A percentile compares a stretch with the other conserved stretches of the same genome.
phyloP scores from a whole-genome alignment of 2,888 invertebrate genomes.

The Noctua janthina region DNA sequence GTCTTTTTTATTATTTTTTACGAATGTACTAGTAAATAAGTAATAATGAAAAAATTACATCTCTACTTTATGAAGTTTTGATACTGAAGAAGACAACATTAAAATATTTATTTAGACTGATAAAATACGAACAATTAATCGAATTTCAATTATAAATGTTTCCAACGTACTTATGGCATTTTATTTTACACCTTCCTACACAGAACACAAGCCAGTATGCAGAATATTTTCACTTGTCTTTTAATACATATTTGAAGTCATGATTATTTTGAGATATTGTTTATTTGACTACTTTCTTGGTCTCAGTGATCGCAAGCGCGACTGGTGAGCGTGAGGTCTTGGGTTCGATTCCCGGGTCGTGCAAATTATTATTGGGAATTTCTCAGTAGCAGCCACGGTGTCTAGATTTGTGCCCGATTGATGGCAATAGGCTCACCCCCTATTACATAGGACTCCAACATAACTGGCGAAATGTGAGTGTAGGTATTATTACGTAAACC shows the following conservation, averaged over 20 bases:
- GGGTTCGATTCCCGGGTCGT: neutral
- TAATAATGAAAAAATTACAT: neutral
- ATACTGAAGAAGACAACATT: slow-evolving; percentile 25
- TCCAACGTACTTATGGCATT: slow-evolving; percentile 21
- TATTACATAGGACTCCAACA: neutral
- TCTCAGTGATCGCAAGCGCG: neutral
- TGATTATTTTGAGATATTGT: neutral
- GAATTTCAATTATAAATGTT: slow-evolving; percentile 43
- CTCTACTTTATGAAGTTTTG: neutral
- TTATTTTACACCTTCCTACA: slow-evolving; percentile 33
- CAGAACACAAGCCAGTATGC: neutral
- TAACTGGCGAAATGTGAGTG: neutral
- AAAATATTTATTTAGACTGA: slow-evolving; percentile 56
- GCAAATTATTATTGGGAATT: neutral
- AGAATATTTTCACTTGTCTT: neutral
- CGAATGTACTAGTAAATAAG: slow-evolving; percentile 8
- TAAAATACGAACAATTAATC: slow-evolving; percentile 48
- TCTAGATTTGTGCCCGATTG: neutral
- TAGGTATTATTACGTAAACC: neutral
- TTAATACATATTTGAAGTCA: neutral
- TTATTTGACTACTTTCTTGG: neutral
- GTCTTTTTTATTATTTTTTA: slow-evolving; percentile 1
- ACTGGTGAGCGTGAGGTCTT: neutral
- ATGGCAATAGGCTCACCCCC: neutral
- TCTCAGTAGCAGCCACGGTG: neutral